Evolutionary conservation across 2,113 vertebrate species (phyloP).

Genomic region (zebrafish (Danio rerio)): GRCz12tu NC_133195.1:23969001-23969500

Average conservation of each 20-base stretch:
- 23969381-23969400: conserved; percentile 23
- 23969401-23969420: neutral
- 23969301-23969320: conserved; percentile 14
- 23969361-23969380: conserved; percentile 34
- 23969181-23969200: conserved; percentile 35
- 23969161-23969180: conserved; percentile 24
- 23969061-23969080: conserved; percentile 67
- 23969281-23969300: conserved; percentile 5
- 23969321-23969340: conserved; percentile 4
- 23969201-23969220: conserved; percentile 37
- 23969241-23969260: conserved; percentile 37
- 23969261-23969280: conserved; percentile 35
- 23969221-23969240: conserved; percentile 26
- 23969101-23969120: conserved; percentile 63
- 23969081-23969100: conserved; percentile 73
- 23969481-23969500: neutral
- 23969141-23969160: conserved; percentile 49
- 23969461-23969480: neutral
- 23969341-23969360: conserved; percentile 54
- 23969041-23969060: conserved; percentile 67
- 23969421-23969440: neutral
- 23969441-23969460: neutral
- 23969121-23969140: conserved; percentile 53
- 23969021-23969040: conserved; percentile 68
- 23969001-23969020: conserved; percentile 57